A percentile compares a stretch with the other conserved stretches of the same genome.
phyloP scores from a whole-genome alignment of 2,888 invertebrate species.

The Epinotia brunnichana region DNA sequence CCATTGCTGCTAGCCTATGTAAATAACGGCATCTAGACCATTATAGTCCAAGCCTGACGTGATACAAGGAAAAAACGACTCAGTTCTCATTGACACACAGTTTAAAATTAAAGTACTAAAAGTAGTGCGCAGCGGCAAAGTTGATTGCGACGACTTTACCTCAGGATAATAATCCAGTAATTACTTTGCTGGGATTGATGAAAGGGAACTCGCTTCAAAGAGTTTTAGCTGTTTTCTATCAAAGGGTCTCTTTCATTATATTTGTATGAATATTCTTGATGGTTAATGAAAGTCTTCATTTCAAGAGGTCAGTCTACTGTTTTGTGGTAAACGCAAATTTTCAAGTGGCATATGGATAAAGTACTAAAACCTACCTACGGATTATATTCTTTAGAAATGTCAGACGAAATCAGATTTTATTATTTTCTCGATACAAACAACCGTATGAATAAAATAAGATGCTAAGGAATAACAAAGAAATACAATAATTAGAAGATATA shows the following conservation, averaged over 20 bases:
- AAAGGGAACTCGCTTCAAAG: constrained; percentile 29
- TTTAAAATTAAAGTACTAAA: constrained; percentile 1
- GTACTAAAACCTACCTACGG: background rate
- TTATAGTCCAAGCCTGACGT: background rate
- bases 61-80: constrained; percentile 1
- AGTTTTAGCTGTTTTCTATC: constrained; percentile 30
- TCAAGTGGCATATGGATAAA: background rate
- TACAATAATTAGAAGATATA: no score
- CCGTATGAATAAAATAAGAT: no score
- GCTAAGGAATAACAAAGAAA: no score
- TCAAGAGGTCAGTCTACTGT: background rate
- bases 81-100: background rate
- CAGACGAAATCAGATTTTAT: no score
- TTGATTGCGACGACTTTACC: constrained; percentile 4
- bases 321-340: constrained; percentile 2
- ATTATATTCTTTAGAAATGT: background rate
- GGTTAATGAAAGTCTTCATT: constrained; percentile 7
- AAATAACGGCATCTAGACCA: constrained; percentile 19
- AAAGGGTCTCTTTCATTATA: constrained; percentile 16
- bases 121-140: background rate
- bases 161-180: constrained; percentile 29
- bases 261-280: constrained; percentile 17
- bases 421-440: no score
- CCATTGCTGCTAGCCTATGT: constrained; percentile 26
- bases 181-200: constrained; percentile 35